phyloP scores from a whole-genome alignment of 2,113 vertebrate species.

The Malurus elegans region DNA sequence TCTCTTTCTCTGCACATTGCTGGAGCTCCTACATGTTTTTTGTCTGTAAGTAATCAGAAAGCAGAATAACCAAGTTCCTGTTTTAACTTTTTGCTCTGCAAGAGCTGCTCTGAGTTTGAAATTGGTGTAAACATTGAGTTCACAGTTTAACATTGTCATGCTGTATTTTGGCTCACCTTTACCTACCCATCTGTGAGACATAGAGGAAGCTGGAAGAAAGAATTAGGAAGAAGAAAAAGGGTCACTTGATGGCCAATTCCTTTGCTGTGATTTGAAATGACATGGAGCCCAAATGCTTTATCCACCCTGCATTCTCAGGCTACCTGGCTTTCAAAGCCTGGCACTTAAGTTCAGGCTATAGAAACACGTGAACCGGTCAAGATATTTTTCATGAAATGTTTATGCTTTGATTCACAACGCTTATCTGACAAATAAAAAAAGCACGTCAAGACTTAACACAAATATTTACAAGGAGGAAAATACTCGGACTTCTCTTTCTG shows the following conservation, averaged over 20 bases:
- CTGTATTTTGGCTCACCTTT: not conserved
- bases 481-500: not conserved
- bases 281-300: not conserved
- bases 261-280: not conserved
- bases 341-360: not conserved
- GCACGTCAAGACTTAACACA: accelerated
- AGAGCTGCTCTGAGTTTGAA: not conserved
- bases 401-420: not conserved
- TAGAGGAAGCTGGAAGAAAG: not conserved
- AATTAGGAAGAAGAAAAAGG: not conserved
- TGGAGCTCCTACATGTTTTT: not conserved
- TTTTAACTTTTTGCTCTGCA: not conserved
- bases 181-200: not conserved
- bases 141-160: not conserved
- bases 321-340: not conserved
- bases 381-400: not conserved
- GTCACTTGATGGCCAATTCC: not conserved
- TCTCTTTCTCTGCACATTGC: not conserved
- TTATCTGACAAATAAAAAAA: not conserved
- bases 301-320: not conserved
- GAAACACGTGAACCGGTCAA: not conserved
- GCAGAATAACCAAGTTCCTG: not conserved
- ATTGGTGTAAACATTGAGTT: not conserved
- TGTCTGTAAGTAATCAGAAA: not conserved
- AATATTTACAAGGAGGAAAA: not conserved